phyloP scores from a whole-genome alignment of 2,797 vertebrate species.

The Halcyon smyrnensis region DNA sequence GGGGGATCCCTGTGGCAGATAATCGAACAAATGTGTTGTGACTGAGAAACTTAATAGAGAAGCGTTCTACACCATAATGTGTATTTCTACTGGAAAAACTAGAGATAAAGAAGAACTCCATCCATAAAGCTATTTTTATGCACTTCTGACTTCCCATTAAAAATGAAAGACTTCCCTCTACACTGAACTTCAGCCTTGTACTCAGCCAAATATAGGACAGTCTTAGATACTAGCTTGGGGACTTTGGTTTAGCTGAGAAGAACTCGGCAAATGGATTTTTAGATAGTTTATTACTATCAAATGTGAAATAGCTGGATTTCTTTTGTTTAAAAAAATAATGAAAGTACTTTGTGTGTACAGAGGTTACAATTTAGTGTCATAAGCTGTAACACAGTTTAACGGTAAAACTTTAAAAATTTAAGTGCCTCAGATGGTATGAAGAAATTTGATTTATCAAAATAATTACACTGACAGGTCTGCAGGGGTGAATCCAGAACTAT shows the following conservation, averaged over 20 bases:
- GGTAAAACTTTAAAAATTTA: background rate
- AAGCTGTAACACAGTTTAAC: background rate
- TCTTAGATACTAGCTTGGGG: background rate
- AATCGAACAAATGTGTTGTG: background rate
- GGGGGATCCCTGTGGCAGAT: background rate
- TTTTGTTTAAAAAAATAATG: background rate
- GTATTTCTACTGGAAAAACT: background rate
- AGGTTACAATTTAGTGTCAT: background rate
- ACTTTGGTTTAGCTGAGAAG: background rate
- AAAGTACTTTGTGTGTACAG: background rate
- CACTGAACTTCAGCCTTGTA: background rate
- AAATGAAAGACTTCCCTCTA: constrained; percentile 29
- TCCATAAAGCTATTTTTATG: constrained; percentile 8
- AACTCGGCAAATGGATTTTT: background rate
- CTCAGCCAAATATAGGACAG: constrained; percentile 1
- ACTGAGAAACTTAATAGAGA: background rate
- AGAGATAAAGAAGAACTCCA: background rate
- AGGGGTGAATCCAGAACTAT: background rate
- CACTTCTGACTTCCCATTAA: background rate
- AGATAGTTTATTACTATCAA: background rate
- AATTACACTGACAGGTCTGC: background rate
- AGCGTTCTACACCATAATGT: background rate
- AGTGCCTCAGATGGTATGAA: background rate
- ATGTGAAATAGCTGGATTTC: background rate
- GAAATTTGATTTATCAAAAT: background rate